A percentile compares a stretch with the other conserved stretches of the same genome.
These are phyloP conservation scores for Vireo altiloquus DNA, from an alignment of 2,113 vertebrate species.

Conservation along the genomic window DNA sequence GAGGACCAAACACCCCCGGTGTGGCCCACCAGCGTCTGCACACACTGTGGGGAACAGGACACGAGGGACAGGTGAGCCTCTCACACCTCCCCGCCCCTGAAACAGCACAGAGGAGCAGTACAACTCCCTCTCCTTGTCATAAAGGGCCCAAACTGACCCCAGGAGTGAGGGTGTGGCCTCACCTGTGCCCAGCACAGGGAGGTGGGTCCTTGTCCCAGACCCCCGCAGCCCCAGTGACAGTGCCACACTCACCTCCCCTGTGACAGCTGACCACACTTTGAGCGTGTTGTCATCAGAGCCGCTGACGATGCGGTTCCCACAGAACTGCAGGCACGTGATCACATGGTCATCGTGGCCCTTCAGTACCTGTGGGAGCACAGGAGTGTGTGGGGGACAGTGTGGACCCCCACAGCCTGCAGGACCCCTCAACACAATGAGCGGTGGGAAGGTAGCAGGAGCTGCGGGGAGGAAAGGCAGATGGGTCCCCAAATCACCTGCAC, in stretches of 20 bases:
- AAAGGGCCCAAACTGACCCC: background rate
- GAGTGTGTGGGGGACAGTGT: background rate
- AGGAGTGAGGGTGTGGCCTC: background rate
- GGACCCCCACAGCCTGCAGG: background rate
- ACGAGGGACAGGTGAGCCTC: background rate
- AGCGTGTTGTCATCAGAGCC: constrained; percentile 68
- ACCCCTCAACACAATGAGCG: background rate
- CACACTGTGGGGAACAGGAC: constrained; percentile 11
- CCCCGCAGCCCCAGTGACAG: rapidly evolving
- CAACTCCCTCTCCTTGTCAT: background rate
- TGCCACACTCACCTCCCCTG: constrained; percentile 42
- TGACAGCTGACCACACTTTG: constrained; percentile 69
- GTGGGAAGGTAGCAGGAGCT: background rate
- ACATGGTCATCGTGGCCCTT: constrained; percentile 66
- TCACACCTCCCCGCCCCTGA: background rate
- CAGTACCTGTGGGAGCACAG: constrained; percentile 13
- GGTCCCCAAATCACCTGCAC: background rate
- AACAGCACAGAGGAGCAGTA: background rate
- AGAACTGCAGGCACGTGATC: constrained; percentile 72
- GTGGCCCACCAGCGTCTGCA: constrained; percentile 70
- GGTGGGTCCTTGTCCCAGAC: no score
- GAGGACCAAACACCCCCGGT: constrained; percentile 68
- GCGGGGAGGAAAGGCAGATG: background rate
- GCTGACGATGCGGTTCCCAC: constrained; percentile 58
- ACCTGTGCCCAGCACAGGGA: background rate